phyloP scores from a whole-genome alignment of 2,113 vertebrate genomes.

The Acrocephalus arundinaceus region DNA sequence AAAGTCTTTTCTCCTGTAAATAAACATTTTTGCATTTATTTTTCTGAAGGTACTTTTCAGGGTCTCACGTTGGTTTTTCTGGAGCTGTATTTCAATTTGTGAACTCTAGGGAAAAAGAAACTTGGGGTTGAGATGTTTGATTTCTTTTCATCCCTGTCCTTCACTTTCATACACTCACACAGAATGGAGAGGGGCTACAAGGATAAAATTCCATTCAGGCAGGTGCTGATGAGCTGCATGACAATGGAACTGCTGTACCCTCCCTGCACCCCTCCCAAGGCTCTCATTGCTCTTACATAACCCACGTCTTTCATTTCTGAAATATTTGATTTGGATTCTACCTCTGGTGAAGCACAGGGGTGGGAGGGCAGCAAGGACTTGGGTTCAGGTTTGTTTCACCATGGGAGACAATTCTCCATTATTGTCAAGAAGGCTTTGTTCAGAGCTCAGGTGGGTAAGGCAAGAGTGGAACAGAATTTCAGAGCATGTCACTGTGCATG shows the following conservation, averaged over 20 bases:
- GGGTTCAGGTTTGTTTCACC: neutral
- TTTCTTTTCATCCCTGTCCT: neutral
- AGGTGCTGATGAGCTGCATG: neutral
- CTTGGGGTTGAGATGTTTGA: neutral
- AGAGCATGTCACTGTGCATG: neutral
- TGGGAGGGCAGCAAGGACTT: neutral
- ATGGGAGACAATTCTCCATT: neutral
- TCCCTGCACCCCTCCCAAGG: neutral
- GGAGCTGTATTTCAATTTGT: neutral
- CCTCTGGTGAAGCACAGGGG: neutral
- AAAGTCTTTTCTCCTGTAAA: neutral
- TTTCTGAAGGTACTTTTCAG: neutral
- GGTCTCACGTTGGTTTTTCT: neutral
- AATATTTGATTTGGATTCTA: neutral
- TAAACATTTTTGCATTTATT: neutral
- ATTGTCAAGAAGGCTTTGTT: neutral
- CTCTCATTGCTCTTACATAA: neutral
- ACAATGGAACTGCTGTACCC: neutral
- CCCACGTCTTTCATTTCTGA: neutral
- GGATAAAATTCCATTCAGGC: neutral
- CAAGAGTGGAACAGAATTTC: neutral
- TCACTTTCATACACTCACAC: neutral
- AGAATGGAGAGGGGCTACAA: neutral
- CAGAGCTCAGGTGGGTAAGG: neutral
- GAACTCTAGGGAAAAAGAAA: neutral